Conservation (phyloP, 2,113 vertebrate genomes). For the Blennius ocellaris region DNA sequence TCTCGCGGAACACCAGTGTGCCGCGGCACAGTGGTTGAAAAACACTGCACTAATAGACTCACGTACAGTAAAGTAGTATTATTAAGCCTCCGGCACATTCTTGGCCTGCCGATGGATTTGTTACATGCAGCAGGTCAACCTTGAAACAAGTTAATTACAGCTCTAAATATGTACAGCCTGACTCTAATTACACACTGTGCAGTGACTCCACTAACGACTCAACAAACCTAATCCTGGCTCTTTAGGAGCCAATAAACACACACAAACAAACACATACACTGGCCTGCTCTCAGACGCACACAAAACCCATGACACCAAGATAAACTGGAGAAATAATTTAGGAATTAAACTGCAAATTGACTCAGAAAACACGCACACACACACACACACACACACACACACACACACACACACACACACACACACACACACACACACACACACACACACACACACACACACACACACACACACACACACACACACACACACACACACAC, state of each 20-base stretch:
- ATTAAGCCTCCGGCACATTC: conserved; percentile 31
- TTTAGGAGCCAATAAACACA: conserved; percentile 34
- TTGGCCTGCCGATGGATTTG: conserved; percentile 30
- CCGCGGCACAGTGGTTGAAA: no score
- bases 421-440: no score
- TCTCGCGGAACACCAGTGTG: no score
- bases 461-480: no score
- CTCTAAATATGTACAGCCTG: conserved; percentile 75
- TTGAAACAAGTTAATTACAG: conserved; percentile 78
- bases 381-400: conserved; percentile 13
- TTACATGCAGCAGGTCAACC: conserved; percentile 67
- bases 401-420: no score
- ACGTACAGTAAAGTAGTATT: background rate
- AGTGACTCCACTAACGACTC: conserved; percentile 65
- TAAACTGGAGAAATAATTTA: conserved; percentile 22
- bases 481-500: no score
- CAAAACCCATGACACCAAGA: conserved; percentile 15
- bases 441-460: no score
- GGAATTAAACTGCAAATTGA: conserved; percentile 32
- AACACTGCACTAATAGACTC: conserved; percentile 4
- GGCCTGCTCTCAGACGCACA: conserved; percentile 4
- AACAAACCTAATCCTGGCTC: conserved; percentile 62
- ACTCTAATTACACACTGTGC: conserved; percentile 70
- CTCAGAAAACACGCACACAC: conserved; percentile 19
- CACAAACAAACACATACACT: background rate